These are phyloP conservation scores for Corythaeola cristata DNA, from an alignment of 2,113 vertebrate species.

Conservation along the genomic window DNA sequence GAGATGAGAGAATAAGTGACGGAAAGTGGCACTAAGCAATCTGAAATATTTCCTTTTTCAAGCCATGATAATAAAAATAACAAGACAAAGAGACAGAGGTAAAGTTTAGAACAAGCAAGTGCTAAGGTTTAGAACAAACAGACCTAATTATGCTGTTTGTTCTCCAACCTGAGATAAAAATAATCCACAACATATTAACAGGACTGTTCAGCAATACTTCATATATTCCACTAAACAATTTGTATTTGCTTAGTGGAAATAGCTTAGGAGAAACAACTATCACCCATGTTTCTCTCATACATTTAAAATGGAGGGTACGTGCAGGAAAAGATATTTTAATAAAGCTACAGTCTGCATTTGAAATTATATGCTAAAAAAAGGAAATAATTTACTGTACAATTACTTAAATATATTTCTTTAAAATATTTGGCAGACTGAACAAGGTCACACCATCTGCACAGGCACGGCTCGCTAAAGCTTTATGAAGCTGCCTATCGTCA, in stretches of 20 bases:
- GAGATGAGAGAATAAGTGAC: background rate
- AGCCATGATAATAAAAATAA: background rate
- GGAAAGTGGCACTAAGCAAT: background rate
- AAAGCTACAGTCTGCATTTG: background rate
- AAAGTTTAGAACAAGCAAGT: background rate
- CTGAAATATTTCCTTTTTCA: background rate
- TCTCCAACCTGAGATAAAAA: constrained; percentile 19
- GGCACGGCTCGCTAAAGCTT: background rate
- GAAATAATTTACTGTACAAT: background rate
- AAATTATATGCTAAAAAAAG: background rate
- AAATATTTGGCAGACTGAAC: background rate
- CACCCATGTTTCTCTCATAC: background rate
- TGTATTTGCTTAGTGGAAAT: background rate
- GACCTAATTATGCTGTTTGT: constrained; percentile 23
- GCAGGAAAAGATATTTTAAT: background rate
- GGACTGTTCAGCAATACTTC: background rate
- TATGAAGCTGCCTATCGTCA: background rate
- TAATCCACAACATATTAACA: background rate
- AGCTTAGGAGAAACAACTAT: background rate
- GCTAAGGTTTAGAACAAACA: constrained; percentile 1
- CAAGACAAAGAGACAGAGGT: background rate
- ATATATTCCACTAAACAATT: background rate
- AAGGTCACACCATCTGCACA: background rate
- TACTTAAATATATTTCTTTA: background rate
- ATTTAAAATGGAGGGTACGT: background rate